These are phyloP conservation scores for Brachionus plicatilis DNA, from an alignment of 1,140 invertebrate species.

Conservation along the genomic window DNA sequence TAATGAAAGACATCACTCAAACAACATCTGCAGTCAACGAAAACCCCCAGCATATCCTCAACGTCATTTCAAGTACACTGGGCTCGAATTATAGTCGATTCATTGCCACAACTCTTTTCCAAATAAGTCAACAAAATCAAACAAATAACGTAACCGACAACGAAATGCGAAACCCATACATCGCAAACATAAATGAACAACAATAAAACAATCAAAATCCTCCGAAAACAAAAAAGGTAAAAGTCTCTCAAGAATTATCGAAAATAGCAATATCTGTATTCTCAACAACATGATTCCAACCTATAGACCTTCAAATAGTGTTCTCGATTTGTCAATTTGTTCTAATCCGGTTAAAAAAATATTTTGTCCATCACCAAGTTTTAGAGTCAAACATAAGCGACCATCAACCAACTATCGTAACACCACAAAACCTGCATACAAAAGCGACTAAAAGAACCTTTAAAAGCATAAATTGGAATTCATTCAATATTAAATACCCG, in stretches of 20 bases:
- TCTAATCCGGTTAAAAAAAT: too few relatives aligned
- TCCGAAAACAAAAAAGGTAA: constrained; percentile 1
- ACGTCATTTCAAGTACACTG: not conserved
- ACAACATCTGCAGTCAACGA: constrained; percentile 1
- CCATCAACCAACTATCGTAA: too few relatives aligned
- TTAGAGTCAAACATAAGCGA: too few relatives aligned
- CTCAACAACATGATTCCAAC: not conserved
- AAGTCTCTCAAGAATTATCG: not conserved
- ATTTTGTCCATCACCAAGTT: too few relatives aligned
- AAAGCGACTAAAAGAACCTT: too few relatives aligned
- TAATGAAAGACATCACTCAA: not conserved
- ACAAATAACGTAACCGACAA: not conserved
- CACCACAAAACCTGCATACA: too few relatives aligned
- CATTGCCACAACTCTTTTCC: not conserved
- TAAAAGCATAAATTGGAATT: too few relatives aligned
- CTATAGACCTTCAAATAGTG: not conserved
- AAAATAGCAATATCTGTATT: not conserved
- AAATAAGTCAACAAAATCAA: not conserved
- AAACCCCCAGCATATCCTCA: not conserved
- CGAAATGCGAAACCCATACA: not conserved
- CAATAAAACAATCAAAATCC: not conserved
- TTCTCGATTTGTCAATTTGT: not conserved
- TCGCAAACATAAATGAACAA: not conserved
- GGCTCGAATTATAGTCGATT: not conserved
- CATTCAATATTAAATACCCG: too few relatives aligned